A percentile compares a stretch with the other conserved stretches of the same genome.
Conservation (phyloP, 2,113 vertebrate species). For the Callaeas wilsoni region DNA sequence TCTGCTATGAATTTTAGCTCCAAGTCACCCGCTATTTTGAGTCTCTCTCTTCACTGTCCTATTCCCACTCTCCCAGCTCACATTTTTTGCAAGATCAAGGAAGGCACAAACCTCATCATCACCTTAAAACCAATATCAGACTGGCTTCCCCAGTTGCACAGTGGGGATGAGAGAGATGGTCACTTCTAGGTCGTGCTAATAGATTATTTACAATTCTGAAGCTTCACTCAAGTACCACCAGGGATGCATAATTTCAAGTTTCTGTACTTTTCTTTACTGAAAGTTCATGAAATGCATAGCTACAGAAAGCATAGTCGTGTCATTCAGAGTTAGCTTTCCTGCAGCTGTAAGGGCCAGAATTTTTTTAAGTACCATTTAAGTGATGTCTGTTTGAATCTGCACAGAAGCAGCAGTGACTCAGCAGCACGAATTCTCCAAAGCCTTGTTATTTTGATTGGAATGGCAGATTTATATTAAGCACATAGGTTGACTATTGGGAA, state of each 20-base stretch:
- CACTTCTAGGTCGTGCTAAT: neutral
- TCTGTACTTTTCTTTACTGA: neutral
- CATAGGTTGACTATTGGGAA: neutral
- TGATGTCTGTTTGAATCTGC: slow-evolving; percentile 29
- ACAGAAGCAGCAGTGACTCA: slow-evolving; percentile 42
- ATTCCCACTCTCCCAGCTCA: neutral
- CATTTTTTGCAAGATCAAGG: neutral
- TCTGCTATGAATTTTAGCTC: neutral
- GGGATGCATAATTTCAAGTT: neutral
- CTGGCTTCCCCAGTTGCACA: neutral
- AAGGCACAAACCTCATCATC: neutral
- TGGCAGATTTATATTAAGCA: slow-evolving; percentile 30
- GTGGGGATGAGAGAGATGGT: neutral
- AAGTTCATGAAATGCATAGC: neutral
- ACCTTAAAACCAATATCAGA: neutral
- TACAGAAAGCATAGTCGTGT: slow-evolving; percentile 33
- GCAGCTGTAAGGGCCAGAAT: neutral
- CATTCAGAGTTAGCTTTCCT: slow-evolving; percentile 9
- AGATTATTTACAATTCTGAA: neutral
- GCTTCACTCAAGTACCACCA: neutral
- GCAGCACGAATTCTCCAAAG: slow-evolving; percentile 25
- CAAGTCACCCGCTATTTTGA: neutral
- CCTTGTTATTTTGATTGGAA: slow-evolving; percentile 39
- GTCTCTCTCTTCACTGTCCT: neutral
- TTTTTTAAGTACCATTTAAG: slow-evolving; percentile 45